Evolutionary conservation across 2,888 invertebrate genomes (phyloP).

Genomic region (Microplitis deprimator): DNA sequence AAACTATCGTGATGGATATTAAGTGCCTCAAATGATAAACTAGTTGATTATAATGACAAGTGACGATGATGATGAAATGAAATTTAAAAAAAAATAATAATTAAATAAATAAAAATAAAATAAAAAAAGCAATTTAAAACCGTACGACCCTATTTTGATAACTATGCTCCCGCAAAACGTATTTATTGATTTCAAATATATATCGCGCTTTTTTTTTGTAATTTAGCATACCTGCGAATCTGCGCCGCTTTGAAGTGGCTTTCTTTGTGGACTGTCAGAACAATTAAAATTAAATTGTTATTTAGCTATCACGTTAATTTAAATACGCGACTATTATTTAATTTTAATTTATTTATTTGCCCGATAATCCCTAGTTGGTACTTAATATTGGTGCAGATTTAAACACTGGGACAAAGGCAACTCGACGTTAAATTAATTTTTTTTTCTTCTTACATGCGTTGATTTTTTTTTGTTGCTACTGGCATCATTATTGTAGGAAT

Average conservation of each 20-base stretch:
- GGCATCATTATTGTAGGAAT: not conserved
- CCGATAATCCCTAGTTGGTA: constrained; percentile 10
- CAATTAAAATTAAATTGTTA: constrained; percentile 62
- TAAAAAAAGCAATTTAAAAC: constrained; percentile 31
- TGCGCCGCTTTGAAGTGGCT: constrained; percentile 69
- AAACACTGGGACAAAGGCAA: constrained; percentile 60
- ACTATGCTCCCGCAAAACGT: constrained; percentile 39
- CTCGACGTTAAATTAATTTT: not conserved
- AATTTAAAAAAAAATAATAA: constrained; percentile 31
- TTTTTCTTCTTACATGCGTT: not conserved
- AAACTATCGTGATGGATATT: constrained; percentile 42
- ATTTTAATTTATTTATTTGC: not conserved
- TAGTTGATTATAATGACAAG: constrained; percentile 41
- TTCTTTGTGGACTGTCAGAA: constrained; percentile 70
- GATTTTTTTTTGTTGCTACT: not conserved
- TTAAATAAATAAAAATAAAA: constrained; percentile 29
- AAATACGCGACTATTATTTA: constrained; percentile 24
- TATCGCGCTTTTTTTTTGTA: constrained; percentile 53
- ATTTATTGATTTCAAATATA: constrained; percentile 45
- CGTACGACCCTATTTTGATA: constrained; percentile 11
- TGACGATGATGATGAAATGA: constrained; percentile 33
- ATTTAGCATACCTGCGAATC: constrained; percentile 68
- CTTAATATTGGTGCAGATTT: constrained; percentile 46
- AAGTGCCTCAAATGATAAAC: constrained; percentile 45
- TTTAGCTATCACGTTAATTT: constrained; percentile 36